Percentiles rank a stretch among this genome's conserved stretches.
Evolutionary conservation across 2,113 vertebrate species (phyloP).

Genomic region (Cochlearius cochlearius): DNA sequence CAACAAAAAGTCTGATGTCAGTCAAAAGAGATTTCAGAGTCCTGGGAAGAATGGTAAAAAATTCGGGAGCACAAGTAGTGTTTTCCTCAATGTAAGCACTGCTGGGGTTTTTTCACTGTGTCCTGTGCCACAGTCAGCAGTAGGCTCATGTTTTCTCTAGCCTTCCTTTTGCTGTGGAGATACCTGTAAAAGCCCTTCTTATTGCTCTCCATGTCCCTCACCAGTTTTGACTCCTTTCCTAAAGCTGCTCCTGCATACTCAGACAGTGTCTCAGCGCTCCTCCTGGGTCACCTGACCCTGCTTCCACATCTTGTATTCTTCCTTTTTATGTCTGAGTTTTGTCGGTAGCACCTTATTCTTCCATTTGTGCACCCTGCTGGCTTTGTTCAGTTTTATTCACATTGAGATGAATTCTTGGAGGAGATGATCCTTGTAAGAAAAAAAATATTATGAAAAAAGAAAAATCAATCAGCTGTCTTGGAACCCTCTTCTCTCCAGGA

Average conservation of each 20-base stretch:
- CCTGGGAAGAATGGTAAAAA: neutral
- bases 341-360: neutral
- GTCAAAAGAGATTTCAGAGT: neutral
- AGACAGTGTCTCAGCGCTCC: neutral
- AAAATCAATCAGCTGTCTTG: neutral
- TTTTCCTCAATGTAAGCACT: neutral
- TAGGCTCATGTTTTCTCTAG: neutral
- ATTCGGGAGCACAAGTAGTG: neutral
- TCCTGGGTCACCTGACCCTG: neutral
- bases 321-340: neutral
- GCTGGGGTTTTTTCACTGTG: neutral
- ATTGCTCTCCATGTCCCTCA: neutral
- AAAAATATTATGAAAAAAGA: neutral
- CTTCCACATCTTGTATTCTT: neutral
- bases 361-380: neutral
- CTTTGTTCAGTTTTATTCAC: neutral
- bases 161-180: neutral
- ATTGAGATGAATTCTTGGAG: neutral
- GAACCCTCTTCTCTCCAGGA: neutral
- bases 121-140: neutral
- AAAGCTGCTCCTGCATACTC: neutral
- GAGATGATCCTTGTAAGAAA: neutral
- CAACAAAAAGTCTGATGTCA: neutral
- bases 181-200: neutral
- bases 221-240: neutral